Percentiles rank a stretch among this genome's conserved stretches.
These are phyloP conservation scores for Callitettix versicolor DNA, from an alignment of 1,140 invertebrate species.

Conservation along the genomic window DNA sequence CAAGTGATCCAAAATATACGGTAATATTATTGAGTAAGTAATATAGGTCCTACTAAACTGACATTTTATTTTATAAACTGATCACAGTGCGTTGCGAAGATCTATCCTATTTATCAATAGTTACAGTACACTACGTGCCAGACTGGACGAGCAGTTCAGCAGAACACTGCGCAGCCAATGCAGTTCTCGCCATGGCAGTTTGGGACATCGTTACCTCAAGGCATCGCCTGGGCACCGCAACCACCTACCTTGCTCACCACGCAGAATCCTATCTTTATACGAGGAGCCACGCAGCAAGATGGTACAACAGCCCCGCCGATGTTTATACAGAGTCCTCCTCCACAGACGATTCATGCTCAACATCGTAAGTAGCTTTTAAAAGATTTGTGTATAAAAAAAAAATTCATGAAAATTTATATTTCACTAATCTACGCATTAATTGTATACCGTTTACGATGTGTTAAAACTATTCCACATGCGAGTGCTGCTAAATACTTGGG, in stretches of 20 bases:
- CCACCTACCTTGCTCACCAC: constrained; percentile 48
- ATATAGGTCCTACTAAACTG: not conserved
- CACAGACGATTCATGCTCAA: constrained; percentile 41
- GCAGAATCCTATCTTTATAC: constrained; percentile 73
- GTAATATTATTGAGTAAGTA: too few species aligned
- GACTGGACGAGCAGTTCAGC: constrained; percentile 46
- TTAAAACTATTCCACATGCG: too few species aligned
- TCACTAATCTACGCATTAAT: too few species aligned
- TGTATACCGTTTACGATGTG: too few species aligned
- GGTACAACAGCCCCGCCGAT: constrained; percentile 50
- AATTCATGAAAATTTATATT: too few species aligned
- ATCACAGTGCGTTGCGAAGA: not conserved
- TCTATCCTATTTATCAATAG: too few species aligned
- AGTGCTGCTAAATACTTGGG: too few species aligned
- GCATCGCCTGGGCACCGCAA: constrained; percentile 49
- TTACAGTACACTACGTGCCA: constrained; percentile 42
- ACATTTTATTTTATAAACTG: not conserved
- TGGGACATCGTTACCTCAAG: constrained; percentile 53
- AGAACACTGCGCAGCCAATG: constrained; percentile 27
- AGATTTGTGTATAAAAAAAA: too few species aligned
- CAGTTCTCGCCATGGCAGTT: constrained; percentile 48
- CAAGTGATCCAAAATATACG: too few species aligned
- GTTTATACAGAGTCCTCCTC: constrained; percentile 75
- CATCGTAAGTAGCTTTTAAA: constrained; percentile 40
- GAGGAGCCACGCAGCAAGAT: constrained; percentile 60